Evolutionary conservation across 2,888 invertebrate genomes (phyloP), one percentile per base, ranked within the genome.

Genomic region (Reticulitermes lucifugus): DNA sequence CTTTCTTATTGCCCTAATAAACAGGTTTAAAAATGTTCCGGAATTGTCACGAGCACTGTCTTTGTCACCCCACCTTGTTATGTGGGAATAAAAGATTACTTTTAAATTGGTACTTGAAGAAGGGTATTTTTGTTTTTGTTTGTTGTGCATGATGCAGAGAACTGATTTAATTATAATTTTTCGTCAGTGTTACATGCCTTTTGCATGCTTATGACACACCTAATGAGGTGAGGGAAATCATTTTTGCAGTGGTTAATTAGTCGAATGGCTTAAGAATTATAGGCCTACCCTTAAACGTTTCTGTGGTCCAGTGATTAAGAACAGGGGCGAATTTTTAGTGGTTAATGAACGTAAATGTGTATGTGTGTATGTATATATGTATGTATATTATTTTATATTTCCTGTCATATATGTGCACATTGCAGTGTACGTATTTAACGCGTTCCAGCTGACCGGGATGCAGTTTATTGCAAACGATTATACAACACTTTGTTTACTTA

Each of bases 81-180:
- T 73, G 21, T 35, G 35, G 21, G 12, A 14, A n/a, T 25, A 29
- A 25, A 70, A 41, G 35, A 73, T 7, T 73, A 41, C n/a, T 29
- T 73, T n/a, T 25, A 73, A 73, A 41, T 41, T 41, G 6, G 73
- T 22, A 41, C 29, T 73, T 29, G 73, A 73, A 73, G 73, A 29
- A 41, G 18, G 21, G 41, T 73, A 41, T 73, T 73, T 73, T 41
- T 18, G 73, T 35, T 73, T 41, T 73, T 73, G 73, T 14, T 22
- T 41, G 2, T 41, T 73, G 21, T 73, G 41, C 41, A 41, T 41
- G 41, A 3, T 73, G 73, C 21, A 73, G 14, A 29, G 60, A 21
- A 18, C 80, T 29, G 80, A 80, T 80, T 80, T 80, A 60, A 80
- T 60, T 80, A 60, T 80, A 60, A 51, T 60, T 41, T 41, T 41